Evolutionary conservation across 2,797 vertebrate species (phyloP).

Genomic region (Austrolebias charrua): DNA sequence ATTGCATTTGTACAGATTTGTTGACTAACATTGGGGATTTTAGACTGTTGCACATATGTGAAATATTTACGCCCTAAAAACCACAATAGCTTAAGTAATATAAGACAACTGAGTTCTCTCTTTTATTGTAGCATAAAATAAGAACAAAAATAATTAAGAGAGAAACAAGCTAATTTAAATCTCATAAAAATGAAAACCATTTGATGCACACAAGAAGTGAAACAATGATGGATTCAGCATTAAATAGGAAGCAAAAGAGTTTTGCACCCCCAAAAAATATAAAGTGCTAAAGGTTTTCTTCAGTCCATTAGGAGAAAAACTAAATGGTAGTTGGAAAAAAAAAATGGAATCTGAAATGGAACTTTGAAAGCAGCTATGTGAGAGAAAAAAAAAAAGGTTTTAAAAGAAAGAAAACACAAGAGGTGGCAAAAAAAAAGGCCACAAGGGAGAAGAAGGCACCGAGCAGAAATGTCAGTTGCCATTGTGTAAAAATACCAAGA

Average conservation of each 20-base stretch:
- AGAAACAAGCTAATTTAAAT: not conserved
- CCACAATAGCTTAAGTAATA: not conserved
- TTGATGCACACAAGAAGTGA: not conserved
- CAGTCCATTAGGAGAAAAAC: constrained; percentile 5
- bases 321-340: constrained; percentile 7
- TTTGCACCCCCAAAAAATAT: not conserved
- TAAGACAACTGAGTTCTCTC: not conserved
- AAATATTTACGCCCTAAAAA: not conserved
- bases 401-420: constrained; percentile 1
- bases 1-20: no score
- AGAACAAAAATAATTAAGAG: not conserved
- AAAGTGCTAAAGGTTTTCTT: constrained; percentile 33
- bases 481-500: constrained; percentile 53
- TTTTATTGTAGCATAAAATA: not conserved
- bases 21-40: not conserved
- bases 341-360: constrained; percentile 13
- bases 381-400: not conserved
- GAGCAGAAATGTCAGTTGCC: constrained; percentile 59
- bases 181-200: not conserved
- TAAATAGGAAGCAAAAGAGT: not conserved
- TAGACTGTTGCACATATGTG: not conserved
- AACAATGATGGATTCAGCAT: constrained; percentile 1
- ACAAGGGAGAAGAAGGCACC: constrained; percentile 37
- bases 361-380: constrained; percentile 1
- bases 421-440: constrained; percentile 33